Conservation (phyloP, 2,113 vertebrate species). For the Nibea coibor region DNA sequence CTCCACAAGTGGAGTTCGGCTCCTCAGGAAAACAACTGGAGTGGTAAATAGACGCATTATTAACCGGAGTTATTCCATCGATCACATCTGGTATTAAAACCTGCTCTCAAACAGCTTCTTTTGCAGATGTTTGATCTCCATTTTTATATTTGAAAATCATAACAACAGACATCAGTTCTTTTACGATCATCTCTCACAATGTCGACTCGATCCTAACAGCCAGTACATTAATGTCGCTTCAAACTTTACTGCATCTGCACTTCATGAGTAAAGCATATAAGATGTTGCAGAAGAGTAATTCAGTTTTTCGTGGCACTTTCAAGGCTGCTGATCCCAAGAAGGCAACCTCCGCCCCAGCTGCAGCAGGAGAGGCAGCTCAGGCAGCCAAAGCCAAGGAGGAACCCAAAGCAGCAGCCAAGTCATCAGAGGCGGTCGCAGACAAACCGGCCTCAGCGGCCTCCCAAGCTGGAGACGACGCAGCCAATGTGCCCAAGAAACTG, state of each 20-base stretch:
- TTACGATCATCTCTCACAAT: constrained; percentile 13
- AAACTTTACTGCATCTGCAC: constrained; percentile 18
- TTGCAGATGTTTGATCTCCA: neutral
- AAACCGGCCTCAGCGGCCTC: constrained; percentile 70
- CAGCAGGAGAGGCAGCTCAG: constrained; percentile 61
- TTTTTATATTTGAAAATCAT: constrained; percentile 28
- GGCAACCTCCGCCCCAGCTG: constrained; percentile 56
- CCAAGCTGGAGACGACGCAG: constrained; percentile 80
- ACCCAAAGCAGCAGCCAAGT: constrained; percentile 77
- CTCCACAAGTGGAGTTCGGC: constrained; percentile 74
- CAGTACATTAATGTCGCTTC: constrained; percentile 16
- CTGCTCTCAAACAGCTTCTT: constrained; percentile 36
- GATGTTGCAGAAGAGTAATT: neutral
- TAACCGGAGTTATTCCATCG: constrained; percentile 59
- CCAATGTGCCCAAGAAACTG: constrained; percentile 79
- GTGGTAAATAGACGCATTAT: constrained; percentile 70
- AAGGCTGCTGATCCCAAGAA: constrained; percentile 80
- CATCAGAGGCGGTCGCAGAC: constrained; percentile 68
- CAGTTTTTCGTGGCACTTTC: neutral
- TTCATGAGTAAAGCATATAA: neutral
- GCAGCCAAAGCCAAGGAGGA: constrained; percentile 82
- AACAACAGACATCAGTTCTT: constrained; percentile 15
- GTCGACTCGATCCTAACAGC: constrained; percentile 54
- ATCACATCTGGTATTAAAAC: constrained; percentile 54
- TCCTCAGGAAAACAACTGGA: constrained; percentile 71